phyloP scores from a whole-genome alignment of 2,113 vertebrate species.

The Zosterops lateralis region DNA sequence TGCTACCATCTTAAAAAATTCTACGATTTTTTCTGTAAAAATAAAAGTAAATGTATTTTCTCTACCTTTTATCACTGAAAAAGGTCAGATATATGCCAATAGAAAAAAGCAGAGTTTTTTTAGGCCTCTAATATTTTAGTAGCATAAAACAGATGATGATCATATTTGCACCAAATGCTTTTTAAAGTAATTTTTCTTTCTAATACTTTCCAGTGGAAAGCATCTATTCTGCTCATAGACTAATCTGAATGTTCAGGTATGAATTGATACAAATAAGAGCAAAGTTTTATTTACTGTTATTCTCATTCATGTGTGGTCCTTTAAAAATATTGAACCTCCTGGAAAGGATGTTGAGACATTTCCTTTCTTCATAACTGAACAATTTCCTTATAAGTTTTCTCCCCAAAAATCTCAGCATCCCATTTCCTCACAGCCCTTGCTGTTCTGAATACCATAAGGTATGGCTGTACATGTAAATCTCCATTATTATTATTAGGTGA shows the following conservation, averaged over 20 bases:
- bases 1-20: background rate
- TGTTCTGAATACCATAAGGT: background rate
- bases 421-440: background rate
- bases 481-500: background rate
- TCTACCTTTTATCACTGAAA: background rate
- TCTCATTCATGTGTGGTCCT: background rate
- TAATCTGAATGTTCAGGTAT: background rate
- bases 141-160: background rate
- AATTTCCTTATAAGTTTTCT: background rate
- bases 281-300: background rate
- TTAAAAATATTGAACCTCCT: background rate
- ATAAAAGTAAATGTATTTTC: background rate
- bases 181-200: background rate
- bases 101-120: background rate
- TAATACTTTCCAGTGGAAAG: background rate
- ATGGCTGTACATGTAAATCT: background rate
- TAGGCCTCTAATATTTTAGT: background rate
- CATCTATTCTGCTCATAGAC: background rate
- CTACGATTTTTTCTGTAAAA: background rate
- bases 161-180: background rate
- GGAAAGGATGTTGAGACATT: background rate
- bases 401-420: background rate
- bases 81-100: background rate
- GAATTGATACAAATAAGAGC: background rate
- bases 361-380: background rate